Percentiles rank a stretch among this genome's conserved stretches.
Conservation (phyloP, 2,888 invertebrate genomes). For the Myopa testacea region DNA sequence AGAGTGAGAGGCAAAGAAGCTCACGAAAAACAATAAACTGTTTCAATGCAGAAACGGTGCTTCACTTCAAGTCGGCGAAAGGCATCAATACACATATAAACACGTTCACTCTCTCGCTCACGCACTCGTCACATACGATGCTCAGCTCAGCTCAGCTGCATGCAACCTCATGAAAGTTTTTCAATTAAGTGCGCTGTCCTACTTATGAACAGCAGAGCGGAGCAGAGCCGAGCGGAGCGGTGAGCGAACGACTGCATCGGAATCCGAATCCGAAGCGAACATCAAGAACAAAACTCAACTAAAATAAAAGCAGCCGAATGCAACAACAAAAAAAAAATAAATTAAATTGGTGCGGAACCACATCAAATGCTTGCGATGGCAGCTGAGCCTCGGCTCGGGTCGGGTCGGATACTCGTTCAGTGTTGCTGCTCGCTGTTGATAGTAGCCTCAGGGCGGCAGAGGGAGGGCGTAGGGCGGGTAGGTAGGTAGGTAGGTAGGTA, state of each 20-base stretch:
- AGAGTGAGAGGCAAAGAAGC: neutral
- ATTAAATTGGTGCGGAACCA: neutral
- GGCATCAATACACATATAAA: neutral
- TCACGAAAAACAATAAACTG: slow-evolving; percentile 13
- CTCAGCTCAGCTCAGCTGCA: neutral
- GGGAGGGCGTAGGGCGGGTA: neutral
- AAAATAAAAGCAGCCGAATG: neutral
- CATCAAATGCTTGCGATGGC: neutral
- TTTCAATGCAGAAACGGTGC: slow-evolving; percentile 4
- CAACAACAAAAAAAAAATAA: no score
- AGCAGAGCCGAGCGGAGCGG: neutral
- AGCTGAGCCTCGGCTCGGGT: neutral
- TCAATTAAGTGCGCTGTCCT: slow-evolving; percentile 51
- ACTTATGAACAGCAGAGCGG: slow-evolving; percentile 41
- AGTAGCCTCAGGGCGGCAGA: neutral
- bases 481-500: no score
- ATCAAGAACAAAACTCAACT: neutral
- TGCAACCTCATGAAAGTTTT: slow-evolving; percentile 49
- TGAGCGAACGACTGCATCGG: neutral
- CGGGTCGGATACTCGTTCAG: neutral
- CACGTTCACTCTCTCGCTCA: neutral
- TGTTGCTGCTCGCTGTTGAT: neutral
- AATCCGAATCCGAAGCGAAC: neutral
- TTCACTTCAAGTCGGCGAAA: neutral
- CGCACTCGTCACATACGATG: slow-evolving; percentile 7